Base-by-base conservation (phyloP, 2,888 invertebrate genomes). In the Pecten maximus region DNA sequence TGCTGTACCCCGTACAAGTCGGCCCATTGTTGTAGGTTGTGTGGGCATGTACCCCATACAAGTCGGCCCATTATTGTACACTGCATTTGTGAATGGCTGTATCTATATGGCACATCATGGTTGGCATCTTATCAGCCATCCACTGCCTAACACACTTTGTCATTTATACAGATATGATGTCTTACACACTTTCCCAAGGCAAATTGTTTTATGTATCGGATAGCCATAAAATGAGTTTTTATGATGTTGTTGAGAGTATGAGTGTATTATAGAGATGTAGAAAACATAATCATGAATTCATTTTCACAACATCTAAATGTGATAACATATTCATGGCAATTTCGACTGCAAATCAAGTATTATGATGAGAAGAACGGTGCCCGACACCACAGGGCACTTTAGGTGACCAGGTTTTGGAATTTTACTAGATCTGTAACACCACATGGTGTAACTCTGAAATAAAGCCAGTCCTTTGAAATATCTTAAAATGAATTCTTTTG, bases 131-230 rank as follows among this genome's bases (percentile, higher is more conserved):
- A 74, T 74, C 74, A 74, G 28, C 4, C 35, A 74, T 74, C 15
- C 74, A 60, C 35, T 74, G 35, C 74, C 74, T 74, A 74, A 74
- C 35, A 10, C 28, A 74, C 74, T 35, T 74, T 74, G 74, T 74
- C 74, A 35, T 74, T 74, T 74, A 74, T 74, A 74, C 74, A 74
- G 28, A 74, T 35, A 74, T 74, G 74, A 74, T 74, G 74, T 74
- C 35, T 74, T 74, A 74, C 28, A 74, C 35, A 74, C 35, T 74
- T 74, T 74, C 74, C 74, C 74, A 74, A 35, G 74, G 74, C 28
- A 74, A 74, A 74, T 74, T 74, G 74, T 74, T 74, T 74, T 74
- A 74, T 74, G 74, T 74, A 74, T 74, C 35, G 35, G 19, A 2
- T 74, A 74, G 74, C 74, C 3, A 74, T 74, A 74, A 74, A 74